Base-by-base conservation (phyloP, 2,113 vertebrate genomes). In the Eupsittula cactorum region DNA sequence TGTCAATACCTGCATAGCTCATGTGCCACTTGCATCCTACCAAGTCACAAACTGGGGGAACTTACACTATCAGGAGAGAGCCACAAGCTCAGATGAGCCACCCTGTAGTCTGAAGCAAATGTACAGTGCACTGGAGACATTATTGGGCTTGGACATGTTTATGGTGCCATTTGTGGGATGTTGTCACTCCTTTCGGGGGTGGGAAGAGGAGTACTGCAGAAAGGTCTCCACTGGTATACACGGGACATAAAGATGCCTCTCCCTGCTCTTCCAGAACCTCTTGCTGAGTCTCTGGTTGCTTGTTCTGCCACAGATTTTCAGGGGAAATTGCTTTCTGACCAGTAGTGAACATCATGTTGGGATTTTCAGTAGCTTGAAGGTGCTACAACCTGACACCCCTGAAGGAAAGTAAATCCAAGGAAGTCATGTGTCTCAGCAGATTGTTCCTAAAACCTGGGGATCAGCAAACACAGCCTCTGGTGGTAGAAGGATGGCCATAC, bases 361-460 rank as follows among this genome's bases (percentile, higher is more conserved):
- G n/a, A 91, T 94, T 92, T 94, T 63, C 90, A 82, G 28, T 27
- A 79, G 37, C 70, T 52, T 82, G 57, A 73, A 96, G 39, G 53
- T 67, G 88, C 18, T 76, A 76, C 47, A 91, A 47, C 21, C 60
- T 21, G 67, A 37, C 1, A 63, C 1, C n/a, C 42, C 27, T 25
- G 13, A 80, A 55, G 49, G 37, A 75, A 77, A 88, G 31, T 41
- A 79, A 85, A 85, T 18, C 29, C 57, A 73, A 79, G 14, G 10
- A 68, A 82, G n/a, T 62, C 7, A 16, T 52, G n/a, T 7, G 7
- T 33, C 60, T 60, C 37, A 69, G 33, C 5, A 93, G 77, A 78
- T 68, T 70, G 16, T 55, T 70, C 33, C 60, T 86, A 75, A 78
- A 74, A 79, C 8, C 37, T 59, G 17, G 33, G 12, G 19, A 70